Percentiles rank a stretch among this genome's conserved stretches.
phyloP scores from a whole-genome alignment of 2,113 vertebrate species.

The Clarias batrachus region DNA sequence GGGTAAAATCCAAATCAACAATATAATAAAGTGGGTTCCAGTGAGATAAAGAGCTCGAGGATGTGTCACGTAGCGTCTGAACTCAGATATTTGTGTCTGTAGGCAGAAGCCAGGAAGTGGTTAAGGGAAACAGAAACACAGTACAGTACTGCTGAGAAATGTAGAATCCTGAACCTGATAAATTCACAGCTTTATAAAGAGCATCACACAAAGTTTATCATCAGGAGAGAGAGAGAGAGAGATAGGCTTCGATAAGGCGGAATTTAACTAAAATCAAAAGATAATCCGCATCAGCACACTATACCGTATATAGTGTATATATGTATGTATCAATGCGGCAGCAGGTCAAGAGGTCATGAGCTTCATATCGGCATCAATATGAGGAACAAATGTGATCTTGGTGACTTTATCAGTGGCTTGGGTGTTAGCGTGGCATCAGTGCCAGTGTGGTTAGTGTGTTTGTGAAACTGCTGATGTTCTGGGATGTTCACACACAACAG shows the following conservation, averaged over 20 bases:
- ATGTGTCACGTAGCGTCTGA: conserved; percentile 4
- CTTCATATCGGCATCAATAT: background rate
- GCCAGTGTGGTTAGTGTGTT: background rate
- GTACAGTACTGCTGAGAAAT: conserved; percentile 36
- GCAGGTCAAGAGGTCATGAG: background rate
- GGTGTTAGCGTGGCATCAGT: background rate
- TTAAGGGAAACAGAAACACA: conserved; percentile 47
- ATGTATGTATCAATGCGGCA: background rate
- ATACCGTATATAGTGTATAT: background rate
- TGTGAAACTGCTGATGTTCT: background rate
- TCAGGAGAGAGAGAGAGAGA: too few relatives aligned
- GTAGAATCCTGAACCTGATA: conserved; percentile 42
- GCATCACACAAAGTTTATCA: background rate
- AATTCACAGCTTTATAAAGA: background rate
- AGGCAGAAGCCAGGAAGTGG: conserved; percentile 52
- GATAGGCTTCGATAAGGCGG: background rate
- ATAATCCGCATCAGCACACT: background rate
- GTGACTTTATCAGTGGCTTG: background rate
- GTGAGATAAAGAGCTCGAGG: background rate
- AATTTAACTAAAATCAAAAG: background rate
- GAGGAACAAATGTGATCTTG: background rate
- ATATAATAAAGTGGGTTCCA: background rate
- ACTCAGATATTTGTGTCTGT: conserved; percentile 45
- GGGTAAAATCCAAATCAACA: background rate
- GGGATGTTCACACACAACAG: background rate